A percentile compares a stretch with the other conserved stretches of the same genome.
phyloP scores from a whole-genome alignment of 2,797 vertebrate genomes.

The Ispidina picta region DNA sequence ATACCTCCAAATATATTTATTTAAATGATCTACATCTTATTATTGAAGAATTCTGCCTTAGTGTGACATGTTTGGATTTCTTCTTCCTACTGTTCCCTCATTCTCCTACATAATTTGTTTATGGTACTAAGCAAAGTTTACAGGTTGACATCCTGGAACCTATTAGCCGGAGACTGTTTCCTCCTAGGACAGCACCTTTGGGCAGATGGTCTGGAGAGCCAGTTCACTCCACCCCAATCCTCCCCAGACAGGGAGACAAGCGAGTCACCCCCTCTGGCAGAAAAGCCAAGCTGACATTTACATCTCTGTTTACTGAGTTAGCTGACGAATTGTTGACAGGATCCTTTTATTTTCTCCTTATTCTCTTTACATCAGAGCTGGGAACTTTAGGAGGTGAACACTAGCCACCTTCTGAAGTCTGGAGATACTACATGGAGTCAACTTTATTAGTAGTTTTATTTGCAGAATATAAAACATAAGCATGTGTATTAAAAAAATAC shows the following conservation, averaged over 20 bases:
- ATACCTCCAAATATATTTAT: not conserved
- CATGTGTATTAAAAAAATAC: not conserved
- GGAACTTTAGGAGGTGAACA: not conserved
- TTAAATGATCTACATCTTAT: not conserved
- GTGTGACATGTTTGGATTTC: not conserved
- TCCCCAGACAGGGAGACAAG: not conserved
- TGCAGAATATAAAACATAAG: not conserved
- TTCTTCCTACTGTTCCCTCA: not conserved
- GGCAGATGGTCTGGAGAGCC: not conserved
- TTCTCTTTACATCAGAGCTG: not conserved
- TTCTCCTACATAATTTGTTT: not conserved
- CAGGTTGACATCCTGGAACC: not conserved
- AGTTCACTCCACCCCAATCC: not conserved
- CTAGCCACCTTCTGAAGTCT: not conserved
- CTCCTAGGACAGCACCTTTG: not conserved
- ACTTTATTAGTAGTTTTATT: not conserved
- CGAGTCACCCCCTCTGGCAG: slow-evolving; percentile 14
- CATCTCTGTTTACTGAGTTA: slow-evolving; percentile 2
- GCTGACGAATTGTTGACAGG: slow-evolving; percentile 28
- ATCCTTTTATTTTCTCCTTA: not conserved
- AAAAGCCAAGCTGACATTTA: slow-evolving; percentile 28
- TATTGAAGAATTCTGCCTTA: not conserved
- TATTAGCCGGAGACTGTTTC: not conserved
- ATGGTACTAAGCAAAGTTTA: not conserved
- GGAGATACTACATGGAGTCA: not conserved